Percentiles rank a stretch among this genome's conserved stretches.
phyloP scores from a whole-genome alignment of 1,140 invertebrate species.

The Bombus haemorrhoidalis region DNA sequence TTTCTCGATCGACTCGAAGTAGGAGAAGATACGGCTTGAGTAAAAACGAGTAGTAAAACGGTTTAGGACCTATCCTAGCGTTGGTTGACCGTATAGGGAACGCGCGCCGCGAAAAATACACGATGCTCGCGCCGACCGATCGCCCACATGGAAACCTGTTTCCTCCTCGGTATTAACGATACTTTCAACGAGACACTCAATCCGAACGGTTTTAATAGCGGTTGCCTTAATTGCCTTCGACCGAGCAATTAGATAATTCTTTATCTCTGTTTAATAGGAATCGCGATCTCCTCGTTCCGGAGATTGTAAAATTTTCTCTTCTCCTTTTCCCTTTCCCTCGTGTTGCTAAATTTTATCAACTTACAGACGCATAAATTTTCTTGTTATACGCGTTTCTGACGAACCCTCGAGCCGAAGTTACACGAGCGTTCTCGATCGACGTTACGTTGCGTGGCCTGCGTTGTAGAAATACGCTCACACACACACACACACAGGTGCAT shows the following conservation, averaged over 20 bases:
- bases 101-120: conserved; percentile 5
- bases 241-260: conserved; percentile 38
- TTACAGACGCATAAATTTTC: neutral
- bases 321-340: accelerated
- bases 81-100: neutral
- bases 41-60: conserved; percentile 32
- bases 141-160: conserved; percentile 37
- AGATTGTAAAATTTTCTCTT: neutral
- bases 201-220: conserved; percentile 34
- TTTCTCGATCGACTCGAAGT: conserved; percentile 21
- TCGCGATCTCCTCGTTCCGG: neutral
- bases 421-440: too few species aligned
- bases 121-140: conserved; percentile 9
- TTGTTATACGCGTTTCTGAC: neutral
- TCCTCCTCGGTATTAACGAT: conserved; percentile 39
- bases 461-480: too few species aligned
- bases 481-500: too few species aligned
- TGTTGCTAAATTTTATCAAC: too few species aligned
- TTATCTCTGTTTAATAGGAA: conserved; percentile 21
- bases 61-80: conserved; percentile 21
- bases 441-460: too few species aligned
- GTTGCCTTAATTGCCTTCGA: conserved; percentile 32
- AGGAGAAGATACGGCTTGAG: conserved; percentile 3
- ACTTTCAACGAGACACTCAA: conserved; percentile 33
- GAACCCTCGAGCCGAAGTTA: neutral